A percentile compares a stretch with the other conserved stretches of the same genome.
Conservation (phyloP, 2,113 vertebrate species). For the Gorsachius goisagi region DNA sequence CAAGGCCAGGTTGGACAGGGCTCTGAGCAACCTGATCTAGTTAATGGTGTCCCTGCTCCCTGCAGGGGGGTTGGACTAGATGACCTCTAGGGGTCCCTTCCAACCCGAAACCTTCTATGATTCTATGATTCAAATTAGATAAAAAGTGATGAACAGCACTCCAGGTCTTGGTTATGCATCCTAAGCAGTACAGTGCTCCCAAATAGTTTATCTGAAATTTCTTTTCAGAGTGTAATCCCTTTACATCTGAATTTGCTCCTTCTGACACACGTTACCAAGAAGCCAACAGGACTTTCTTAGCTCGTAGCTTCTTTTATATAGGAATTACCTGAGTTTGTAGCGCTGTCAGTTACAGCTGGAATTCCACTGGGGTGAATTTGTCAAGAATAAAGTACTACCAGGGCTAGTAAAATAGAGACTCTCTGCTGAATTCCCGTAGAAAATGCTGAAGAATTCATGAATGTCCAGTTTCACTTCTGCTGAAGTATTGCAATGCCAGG, state of each 20-base stretch:
- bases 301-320: neutral
- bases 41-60: too few species aligned
- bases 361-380: neutral
- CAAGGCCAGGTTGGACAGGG: too few species aligned
- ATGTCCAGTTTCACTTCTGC: neutral
- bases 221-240: neutral
- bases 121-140: neutral
- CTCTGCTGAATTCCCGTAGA: neutral
- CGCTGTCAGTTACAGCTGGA: neutral
- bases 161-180: neutral
- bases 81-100: too few species aligned
- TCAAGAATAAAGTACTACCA: neutral
- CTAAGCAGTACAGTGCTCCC: neutral
- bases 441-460: neutral
- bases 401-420: neutral
- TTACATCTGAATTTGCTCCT: neutral
- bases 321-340: neutral
- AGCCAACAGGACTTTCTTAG: neutral
- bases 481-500: neutral
- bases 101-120: too few species aligned
- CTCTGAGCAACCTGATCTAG: too few species aligned
- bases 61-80: too few species aligned
- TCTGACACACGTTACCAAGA: neutral
- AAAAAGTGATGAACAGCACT: neutral
- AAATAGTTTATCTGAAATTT: neutral